phyloP scores from a whole-genome alignment of 2,797 vertebrate species.

The Sylvia borin region DNA sequence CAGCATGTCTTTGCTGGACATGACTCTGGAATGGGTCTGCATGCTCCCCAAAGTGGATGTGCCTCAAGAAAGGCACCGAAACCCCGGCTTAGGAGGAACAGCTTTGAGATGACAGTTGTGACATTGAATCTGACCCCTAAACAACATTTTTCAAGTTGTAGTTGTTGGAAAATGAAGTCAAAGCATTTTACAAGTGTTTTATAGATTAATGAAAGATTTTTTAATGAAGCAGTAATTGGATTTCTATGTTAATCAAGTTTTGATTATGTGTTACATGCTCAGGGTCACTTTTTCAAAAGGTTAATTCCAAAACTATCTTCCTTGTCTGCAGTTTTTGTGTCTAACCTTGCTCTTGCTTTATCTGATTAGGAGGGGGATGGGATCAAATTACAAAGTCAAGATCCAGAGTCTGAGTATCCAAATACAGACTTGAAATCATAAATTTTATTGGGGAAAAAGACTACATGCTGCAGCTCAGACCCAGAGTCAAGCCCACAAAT shows the following conservation, averaged over 20 bases:
- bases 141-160: not conserved
- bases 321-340: not conserved
- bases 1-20: not conserved
- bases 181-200: slow-evolving; percentile 28
- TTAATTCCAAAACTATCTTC: not conserved
- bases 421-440: not conserved
- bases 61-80: not conserved
- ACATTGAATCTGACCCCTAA: not conserved
- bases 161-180: not conserved
- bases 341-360: not conserved
- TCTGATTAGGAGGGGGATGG: not conserved
- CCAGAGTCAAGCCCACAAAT: not conserved
- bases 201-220: slow-evolving; percentile 8
- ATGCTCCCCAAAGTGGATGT: not conserved
- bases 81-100: not conserved
- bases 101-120: not conserved
- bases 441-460: not conserved
- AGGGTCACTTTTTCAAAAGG: not conserved
- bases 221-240: slow-evolving; percentile 32
- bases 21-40: not conserved
- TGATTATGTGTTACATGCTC: slow-evolving; percentile 35
- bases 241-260: slow-evolving; percentile 47
- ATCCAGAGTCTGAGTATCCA: not conserved
- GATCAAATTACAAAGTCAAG: not conserved
- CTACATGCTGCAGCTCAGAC: not conserved